These are phyloP conservation scores for Pachypeltis micranthus DNA, from an alignment of 1,140 invertebrate genomes.

Conservation along the genomic window DNA sequence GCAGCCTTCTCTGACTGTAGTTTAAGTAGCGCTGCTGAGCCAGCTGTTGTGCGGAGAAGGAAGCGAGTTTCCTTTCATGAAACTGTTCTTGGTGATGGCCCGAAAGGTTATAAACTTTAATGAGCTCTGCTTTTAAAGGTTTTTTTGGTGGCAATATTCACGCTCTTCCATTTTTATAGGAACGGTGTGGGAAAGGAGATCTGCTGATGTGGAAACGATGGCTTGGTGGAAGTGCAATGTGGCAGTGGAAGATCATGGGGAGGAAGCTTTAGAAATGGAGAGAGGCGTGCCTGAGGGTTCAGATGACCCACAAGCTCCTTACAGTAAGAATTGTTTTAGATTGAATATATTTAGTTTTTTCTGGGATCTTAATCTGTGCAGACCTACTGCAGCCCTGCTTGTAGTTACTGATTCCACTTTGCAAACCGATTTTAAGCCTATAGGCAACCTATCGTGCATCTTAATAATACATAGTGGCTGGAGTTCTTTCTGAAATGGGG, in stretches of 20 bases:
- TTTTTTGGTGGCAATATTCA: not conserved
- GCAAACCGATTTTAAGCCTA: too few relatives aligned
- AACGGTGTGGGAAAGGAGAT: slow-evolving; percentile 15
- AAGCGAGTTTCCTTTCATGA: slow-evolving; percentile 19
- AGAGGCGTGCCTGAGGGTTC: slow-evolving; percentile 19
- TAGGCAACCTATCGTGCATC: too few relatives aligned
- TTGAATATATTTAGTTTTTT: too few relatives aligned
- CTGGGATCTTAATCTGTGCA: too few relatives aligned
- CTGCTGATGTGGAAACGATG: slow-evolving; percentile 1
- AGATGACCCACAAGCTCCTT: slow-evolving; percentile 13
- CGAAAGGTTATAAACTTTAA: not conserved
- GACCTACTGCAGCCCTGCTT: too few relatives aligned
- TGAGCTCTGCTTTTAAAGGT: not conserved
- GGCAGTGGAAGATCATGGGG: not conserved
- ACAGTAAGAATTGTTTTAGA: too few relatives aligned
- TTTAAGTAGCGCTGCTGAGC: not conserved
- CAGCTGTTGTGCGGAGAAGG: not conserved
- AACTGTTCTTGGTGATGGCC: slow-evolving; percentile 12
- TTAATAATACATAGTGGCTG: too few relatives aligned
- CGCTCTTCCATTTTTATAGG: not conserved
- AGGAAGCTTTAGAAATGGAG: slow-evolving; percentile 6
- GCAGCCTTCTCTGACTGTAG: slow-evolving; percentile 2
- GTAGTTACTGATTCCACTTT: too few relatives aligned
- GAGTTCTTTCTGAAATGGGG: too few relatives aligned
- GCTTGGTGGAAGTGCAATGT: slow-evolving; percentile 6